Conservation (phyloP, 2,113 vertebrate genomes). For the Pseudorasbora parva region DNA sequence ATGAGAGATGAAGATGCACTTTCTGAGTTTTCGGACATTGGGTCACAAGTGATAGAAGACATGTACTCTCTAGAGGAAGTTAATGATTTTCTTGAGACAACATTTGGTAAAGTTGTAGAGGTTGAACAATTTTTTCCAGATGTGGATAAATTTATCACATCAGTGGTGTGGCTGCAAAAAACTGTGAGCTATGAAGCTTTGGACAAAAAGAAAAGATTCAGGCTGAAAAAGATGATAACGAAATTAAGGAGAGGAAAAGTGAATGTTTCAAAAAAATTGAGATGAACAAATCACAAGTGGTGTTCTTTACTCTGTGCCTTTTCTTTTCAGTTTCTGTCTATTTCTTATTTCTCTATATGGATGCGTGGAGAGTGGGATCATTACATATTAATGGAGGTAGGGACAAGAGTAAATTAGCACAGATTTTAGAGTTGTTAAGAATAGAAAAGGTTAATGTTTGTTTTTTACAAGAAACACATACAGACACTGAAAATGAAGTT, state of each 20-base stretch:
- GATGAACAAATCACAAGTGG: background rate
- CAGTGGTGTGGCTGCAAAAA: background rate
- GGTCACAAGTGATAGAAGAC: background rate
- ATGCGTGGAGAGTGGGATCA: background rate
- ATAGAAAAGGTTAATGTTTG: background rate
- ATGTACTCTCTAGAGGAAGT: background rate
- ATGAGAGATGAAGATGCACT: background rate
- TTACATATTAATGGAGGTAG: background rate
- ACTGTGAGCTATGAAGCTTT: background rate
- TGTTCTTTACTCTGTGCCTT: background rate
- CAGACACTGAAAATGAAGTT: background rate
- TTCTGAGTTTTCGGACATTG: background rate
- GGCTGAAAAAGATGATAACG: background rate
- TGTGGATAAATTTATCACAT: background rate
- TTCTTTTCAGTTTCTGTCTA: background rate
- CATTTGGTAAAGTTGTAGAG: background rate
- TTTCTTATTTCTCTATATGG: background rate
- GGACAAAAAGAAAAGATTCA: background rate
- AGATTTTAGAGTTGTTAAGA: background rate
- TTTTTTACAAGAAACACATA: background rate
- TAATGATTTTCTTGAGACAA: background rate
- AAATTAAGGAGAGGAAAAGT: background rate
- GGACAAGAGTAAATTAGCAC: background rate
- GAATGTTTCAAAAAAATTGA: no score
- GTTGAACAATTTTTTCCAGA: background rate